Evolutionary conservation across 2,797 vertebrate species (phyloP), one percentile per base, ranked within the genome.

Genomic region (Gastrophryne carolinensis): DNA sequence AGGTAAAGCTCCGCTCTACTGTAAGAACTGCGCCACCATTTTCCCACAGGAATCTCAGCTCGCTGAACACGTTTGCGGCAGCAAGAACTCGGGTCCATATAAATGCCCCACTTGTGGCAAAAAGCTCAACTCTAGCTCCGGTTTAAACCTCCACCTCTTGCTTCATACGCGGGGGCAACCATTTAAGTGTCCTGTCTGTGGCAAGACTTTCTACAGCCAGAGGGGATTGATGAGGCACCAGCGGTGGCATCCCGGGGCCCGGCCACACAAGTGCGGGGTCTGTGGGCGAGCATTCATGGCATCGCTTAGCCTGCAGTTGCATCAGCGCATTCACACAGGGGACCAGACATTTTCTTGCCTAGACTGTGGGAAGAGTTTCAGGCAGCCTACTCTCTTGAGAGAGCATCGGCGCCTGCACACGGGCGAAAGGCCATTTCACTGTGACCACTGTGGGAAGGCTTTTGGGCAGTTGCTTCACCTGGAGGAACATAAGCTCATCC

Each of bases 381-480:
- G 93, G 0, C 94, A 96, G 67, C 92, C 92, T 83, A 93, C 94
- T 0, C 94, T 95, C 82, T 86, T 96, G 66, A 90, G 94, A 0
- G 94, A 95, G 82, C 95, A 96, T 83, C 86, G 94, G 82, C 93
- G 92, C 79, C 93, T 93, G 0, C 95, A 95, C 41, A 88, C 91
- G 0, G 91, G 92, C 0, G 89, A 93, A 13, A 83, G 92, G 24
- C 92, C 93, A 0, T 92, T 92, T 5, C 82, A 86, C 77, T 94
- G 93, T 5, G 88, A 93, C 34, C 82, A 87, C 39, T 84, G 85
- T 13, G 82, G 85, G 4, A 82, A 91, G 84, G 79, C 90, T 65
- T 91, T 93, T 78, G 82, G 94, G 80, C 88, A 93, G 87, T 87
- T 93, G 78, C 85, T 83, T 89, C 94, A 90, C 79, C 85, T 94